phyloP scores from a whole-genome alignment of 2,113 vertebrate species.

The Eretmochelys imbricata region DNA sequence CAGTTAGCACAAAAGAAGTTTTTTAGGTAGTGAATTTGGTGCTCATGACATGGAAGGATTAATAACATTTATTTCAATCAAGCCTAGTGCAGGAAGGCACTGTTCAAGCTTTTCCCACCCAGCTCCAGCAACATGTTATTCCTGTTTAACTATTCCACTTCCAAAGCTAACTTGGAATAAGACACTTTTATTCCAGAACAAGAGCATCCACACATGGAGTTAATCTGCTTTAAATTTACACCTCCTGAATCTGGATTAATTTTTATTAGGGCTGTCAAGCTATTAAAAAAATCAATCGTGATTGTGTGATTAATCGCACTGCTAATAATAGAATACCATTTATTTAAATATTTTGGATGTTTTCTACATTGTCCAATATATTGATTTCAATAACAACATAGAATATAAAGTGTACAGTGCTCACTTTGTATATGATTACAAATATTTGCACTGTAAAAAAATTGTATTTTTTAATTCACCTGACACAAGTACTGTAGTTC shows the following conservation, averaged over 20 bases:
- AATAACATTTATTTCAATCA: slow-evolving; percentile 62
- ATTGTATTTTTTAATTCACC: too few species aligned
- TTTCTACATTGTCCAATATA: too few species aligned
- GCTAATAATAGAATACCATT: too few species aligned
- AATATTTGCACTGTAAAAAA: too few species aligned
- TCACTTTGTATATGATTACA: too few species aligned
- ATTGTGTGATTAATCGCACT: too few species aligned
- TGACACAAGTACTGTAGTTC: too few species aligned
- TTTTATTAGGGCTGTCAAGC: too few species aligned
- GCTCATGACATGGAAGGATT: slow-evolving; percentile 45
- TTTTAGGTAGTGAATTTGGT: slow-evolving; percentile 41
- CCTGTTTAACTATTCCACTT: not conserved
- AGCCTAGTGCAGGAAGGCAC: slow-evolving; percentile 15
- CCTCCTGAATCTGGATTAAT: not conserved
- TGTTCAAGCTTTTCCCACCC: not conserved
- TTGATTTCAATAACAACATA: too few species aligned
- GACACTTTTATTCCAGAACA: not conserved
- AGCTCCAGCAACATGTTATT: not conserved
- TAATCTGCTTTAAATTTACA: not conserved
- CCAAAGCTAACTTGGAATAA: not conserved
- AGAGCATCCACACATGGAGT: not conserved
- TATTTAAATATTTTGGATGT: too few species aligned
- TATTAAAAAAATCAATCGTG: too few species aligned
- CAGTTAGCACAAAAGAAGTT: slow-evolving; percentile 40
- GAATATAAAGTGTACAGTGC: too few species aligned